Conservation (phyloP, 2,113 vertebrate genomes). For the Hypocryptadius cinnamomeus region DNA sequence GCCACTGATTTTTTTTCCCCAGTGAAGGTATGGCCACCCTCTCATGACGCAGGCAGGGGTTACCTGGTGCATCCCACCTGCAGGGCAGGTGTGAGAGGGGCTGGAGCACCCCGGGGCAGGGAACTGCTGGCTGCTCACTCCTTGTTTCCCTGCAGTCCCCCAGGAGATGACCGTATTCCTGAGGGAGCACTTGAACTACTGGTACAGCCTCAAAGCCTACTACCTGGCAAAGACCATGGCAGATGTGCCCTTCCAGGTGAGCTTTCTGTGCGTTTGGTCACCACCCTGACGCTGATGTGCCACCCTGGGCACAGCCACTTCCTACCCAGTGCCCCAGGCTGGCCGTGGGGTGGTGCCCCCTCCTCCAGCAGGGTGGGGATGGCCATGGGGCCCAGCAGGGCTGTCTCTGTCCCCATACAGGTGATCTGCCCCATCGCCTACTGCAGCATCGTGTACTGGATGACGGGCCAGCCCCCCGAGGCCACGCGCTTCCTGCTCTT, state of each 20-base stretch:
- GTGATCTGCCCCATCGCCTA: slow-evolving; percentile 91
- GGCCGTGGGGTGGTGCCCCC: not conserved
- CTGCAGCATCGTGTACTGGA: slow-evolving; percentile 99
- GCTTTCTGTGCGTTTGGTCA: accelerated
- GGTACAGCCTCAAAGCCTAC: slow-evolving; percentile 98
- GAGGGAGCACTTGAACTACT: slow-evolving; percentile 96
- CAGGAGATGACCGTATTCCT: slow-evolving; percentile 95
- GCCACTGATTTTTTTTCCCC: not conserved
- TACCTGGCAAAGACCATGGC: slow-evolving; percentile 97
- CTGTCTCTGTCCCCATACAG: slow-evolving; percentile 45
- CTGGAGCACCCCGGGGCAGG: not conserved
- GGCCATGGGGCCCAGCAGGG: not conserved
- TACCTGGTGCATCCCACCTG: not conserved
- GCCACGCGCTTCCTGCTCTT: slow-evolving; percentile 89
- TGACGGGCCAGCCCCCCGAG: slow-evolving; percentile 95
- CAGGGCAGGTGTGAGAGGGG: not conserved
- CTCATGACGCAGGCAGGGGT: accelerated
- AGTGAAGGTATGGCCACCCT: not conserved
- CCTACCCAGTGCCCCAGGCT: not conserved
- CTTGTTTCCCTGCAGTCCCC: slow-evolving; percentile 75
- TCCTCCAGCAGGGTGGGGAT: not conserved
- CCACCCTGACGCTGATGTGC: accelerated
- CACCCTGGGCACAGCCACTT: not conserved
- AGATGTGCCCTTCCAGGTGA: slow-evolving; percentile 95
- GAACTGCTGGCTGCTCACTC: not conserved